Base-by-base conservation (phyloP, 2,888 invertebrate species). In the Mylabris sibirica region DNA sequence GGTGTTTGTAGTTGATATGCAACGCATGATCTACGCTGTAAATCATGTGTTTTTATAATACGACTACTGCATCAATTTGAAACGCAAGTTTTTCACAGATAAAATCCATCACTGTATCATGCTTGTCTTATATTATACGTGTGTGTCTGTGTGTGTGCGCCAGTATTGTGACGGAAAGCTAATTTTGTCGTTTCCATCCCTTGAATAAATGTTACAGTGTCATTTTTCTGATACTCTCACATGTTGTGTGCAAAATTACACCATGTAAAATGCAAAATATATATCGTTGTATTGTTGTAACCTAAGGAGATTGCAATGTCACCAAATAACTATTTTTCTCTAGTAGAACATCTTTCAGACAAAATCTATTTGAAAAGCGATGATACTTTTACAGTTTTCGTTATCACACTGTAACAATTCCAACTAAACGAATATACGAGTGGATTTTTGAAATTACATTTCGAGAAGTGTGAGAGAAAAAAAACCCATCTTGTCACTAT, bases 1-100 rank as follows among this genome's bases (percentile, higher is more conserved):
- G 0, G 3, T 4, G 30, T n/a, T n/a, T n/a, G 44, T 44, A 20
- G 53, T 53, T 53, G 53, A 53, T 53, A 53, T 53, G 53, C 53
- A 53, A 53, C 5, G 24, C 53, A 53, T 53, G 24, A 53, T 22
- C 22, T 53, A 3, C 3, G 22, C 24, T 22, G 53, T 53, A 53
- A 53, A 53, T 53, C 53, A 53, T 53, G 12, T 53, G 53, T 53
- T 22, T 53, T 53, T 53, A 53, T 53, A 53, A 53, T 11, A 53
- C 53, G 22, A 53, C 22, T 53, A 53, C 12, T 8, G 53, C 53
- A 53, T 53, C 53, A 53, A 22, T 53, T 53, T 53, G 22, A 24
- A 53, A 22, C 53, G 53, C 53, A 53, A 22, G 1, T 53, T 53
- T 53, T 53, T 22, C 22, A n/a, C 53, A 53, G 53, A 53, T 53